phyloP scores from a whole-genome alignment of 2,888 invertebrate genomes.

The Epiblema foenella region DNA sequence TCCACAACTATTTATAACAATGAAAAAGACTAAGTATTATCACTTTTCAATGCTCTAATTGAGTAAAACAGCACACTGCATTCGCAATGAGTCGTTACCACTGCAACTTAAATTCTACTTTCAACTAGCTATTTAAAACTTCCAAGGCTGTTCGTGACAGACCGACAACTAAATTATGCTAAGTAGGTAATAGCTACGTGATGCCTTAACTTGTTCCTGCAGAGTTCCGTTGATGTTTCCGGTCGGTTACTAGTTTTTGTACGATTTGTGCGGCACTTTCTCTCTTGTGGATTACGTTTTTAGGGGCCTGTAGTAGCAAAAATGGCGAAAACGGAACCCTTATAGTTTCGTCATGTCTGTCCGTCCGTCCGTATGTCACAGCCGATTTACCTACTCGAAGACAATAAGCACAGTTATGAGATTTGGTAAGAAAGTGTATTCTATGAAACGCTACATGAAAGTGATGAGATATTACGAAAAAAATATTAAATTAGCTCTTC shows the following conservation, averaged over 20 bases:
- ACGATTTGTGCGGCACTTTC: background rate
- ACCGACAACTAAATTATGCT: conserved; percentile 41
- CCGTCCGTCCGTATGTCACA: too few species aligned
- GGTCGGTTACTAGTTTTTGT: background rate
- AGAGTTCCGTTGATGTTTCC: background rate
- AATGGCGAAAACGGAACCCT: too few species aligned
- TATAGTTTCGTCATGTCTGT: too few species aligned
- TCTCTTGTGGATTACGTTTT: background rate
- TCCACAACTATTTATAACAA: background rate
- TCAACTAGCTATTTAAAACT: conserved; percentile 40
- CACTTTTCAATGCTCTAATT: conserved; percentile 27
- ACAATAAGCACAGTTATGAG: too few species aligned
- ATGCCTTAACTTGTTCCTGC: conserved; percentile 19
- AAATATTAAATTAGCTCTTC: too few species aligned
- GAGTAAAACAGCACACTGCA: conserved; percentile 37
- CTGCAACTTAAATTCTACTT: conserved; percentile 36
- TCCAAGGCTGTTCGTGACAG: conserved; percentile 31
- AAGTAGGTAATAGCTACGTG: conserved; percentile 41
- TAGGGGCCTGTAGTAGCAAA: too few species aligned
- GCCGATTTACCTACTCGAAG: too few species aligned
- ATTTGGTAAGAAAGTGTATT: too few species aligned
- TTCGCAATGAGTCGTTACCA: conserved; percentile 30
- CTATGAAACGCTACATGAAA: too few species aligned
- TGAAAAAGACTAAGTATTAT: background rate
- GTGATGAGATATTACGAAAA: too few species aligned